A percentile compares a stretch with the other conserved stretches of the same genome.
These are phyloP conservation scores for Cybosia mesomella DNA, from an alignment of 2,888 invertebrate species.

Conservation along the genomic window DNA sequence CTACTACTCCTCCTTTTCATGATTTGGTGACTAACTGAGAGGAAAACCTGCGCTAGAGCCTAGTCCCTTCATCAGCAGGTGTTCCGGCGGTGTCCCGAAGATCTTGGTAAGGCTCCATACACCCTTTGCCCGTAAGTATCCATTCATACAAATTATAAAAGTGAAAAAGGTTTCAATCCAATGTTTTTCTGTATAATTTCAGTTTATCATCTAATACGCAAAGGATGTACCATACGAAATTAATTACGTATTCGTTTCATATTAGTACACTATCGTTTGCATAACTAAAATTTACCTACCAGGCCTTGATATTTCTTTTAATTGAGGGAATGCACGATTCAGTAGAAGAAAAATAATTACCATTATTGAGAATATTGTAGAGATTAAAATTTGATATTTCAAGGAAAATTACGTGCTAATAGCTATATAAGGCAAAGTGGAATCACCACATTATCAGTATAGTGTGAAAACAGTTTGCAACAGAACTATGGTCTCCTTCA, in stretches of 20 bases:
- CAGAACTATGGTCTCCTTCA: background rate
- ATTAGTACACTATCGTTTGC: background rate
- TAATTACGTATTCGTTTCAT: background rate
- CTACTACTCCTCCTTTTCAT: too few relatives aligned
- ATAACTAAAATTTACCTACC: background rate
- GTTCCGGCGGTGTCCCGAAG: too few relatives aligned
- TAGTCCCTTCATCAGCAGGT: too few relatives aligned
- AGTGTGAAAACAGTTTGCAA: background rate
- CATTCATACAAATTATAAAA: too few relatives aligned
- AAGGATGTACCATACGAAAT: background rate
- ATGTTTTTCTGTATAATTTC: too few relatives aligned
- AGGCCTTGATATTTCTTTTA: conserved; percentile 2
- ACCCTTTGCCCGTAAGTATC: background rate
- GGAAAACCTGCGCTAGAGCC: too few relatives aligned
- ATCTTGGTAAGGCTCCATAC: background rate
- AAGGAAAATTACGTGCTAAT: background rate
- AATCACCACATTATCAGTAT: background rate
- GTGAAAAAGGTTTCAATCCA: too few relatives aligned
- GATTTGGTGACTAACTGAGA: too few relatives aligned
- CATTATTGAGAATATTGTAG: background rate
- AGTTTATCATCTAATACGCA: too few relatives aligned
- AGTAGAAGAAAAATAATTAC: background rate
- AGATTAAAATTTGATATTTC: conserved; percentile 8
- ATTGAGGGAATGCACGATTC: background rate
- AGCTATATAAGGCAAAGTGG: conserved; percentile 6